Conservation (phyloP, 2,888 invertebrate genomes). For the Mesopsocus fuscifrons region DNA sequence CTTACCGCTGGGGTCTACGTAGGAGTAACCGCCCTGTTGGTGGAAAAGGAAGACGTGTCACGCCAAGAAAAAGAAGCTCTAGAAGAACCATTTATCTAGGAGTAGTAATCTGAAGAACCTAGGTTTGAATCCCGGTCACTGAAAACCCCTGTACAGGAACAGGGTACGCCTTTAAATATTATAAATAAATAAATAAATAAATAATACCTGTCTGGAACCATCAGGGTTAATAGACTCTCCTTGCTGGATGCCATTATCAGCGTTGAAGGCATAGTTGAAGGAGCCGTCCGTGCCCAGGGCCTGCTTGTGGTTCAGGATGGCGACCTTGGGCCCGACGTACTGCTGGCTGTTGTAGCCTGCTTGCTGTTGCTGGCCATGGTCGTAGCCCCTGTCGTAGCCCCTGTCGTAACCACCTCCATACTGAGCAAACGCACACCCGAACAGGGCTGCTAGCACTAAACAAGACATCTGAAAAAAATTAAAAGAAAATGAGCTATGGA, state of each 20-base stretch:
- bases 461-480: too few relatives aligned
- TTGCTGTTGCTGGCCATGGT: too few relatives aligned
- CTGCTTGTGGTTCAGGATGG: slow-evolving; percentile 41
- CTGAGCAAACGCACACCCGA: background rate
- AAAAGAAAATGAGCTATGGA: too few relatives aligned
- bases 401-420: background rate
- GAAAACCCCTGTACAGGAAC: too few relatives aligned
- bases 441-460: too few relatives aligned
- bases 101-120: too few relatives aligned
- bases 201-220: slow-evolving; percentile 40
- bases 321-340: slow-evolving; percentile 25
- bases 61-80: too few relatives aligned
- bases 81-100: too few relatives aligned
- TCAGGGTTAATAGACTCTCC: slow-evolving; percentile 48
- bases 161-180: too few relatives aligned
- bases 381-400: background rate
- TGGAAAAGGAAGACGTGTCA: too few relatives aligned
- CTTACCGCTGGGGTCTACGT: slow-evolving; percentile 44
- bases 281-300: slow-evolving; percentile 42
- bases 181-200: too few relatives aligned
- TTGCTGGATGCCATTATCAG: slow-evolving; percentile 47
- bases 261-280: slow-evolving; percentile 46
- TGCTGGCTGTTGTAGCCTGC: slow-evolving; percentile 14
- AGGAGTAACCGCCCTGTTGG: slow-evolving; percentile 43
- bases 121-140: too few relatives aligned